A percentile compares a stretch with the other conserved stretches of the same genome.
Evolutionary conservation across 2,888 invertebrate genomes (phyloP).

Genomic region (Cephus nigrinus): DNA sequence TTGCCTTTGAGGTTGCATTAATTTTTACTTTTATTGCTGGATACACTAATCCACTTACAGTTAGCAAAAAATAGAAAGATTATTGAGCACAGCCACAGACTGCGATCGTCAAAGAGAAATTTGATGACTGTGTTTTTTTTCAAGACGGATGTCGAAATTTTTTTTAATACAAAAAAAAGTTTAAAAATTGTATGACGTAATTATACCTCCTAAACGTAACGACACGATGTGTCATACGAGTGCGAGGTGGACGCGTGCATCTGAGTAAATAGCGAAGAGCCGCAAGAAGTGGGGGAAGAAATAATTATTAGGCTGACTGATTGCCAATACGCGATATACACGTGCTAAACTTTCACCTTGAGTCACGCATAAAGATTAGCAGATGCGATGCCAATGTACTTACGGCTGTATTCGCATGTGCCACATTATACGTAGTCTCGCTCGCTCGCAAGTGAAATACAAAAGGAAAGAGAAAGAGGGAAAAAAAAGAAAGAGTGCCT

Average conservation of each 20-base stretch:
- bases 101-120: neutral
- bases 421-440: neutral
- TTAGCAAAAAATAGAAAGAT: neutral
- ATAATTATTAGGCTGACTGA: neutral
- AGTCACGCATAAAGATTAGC: neutral
- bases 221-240: neutral
- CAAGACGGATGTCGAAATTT: neutral
- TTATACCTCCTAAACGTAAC: neutral
- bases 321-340: neutral
- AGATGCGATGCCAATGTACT: neutral
- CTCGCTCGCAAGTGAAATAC: neutral
- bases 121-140: neutral
- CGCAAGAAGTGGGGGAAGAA: neutral
- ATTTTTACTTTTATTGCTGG: neutral
- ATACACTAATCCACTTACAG: neutral
- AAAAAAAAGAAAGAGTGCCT: neutral
- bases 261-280: neutral
- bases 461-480: neutral
- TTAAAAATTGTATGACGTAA: neutral
- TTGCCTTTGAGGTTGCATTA: neutral
- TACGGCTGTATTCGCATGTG: neutral
- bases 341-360: conserved; percentile 7
- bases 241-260: neutral
- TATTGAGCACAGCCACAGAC: neutral
- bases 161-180: too few species aligned